A percentile compares a stretch with the other conserved stretches of the same genome.
Evolutionary conservation across 2,113 vertebrate species (phyloP).

Genomic region (Hyperoodon ampullatus): DNA sequence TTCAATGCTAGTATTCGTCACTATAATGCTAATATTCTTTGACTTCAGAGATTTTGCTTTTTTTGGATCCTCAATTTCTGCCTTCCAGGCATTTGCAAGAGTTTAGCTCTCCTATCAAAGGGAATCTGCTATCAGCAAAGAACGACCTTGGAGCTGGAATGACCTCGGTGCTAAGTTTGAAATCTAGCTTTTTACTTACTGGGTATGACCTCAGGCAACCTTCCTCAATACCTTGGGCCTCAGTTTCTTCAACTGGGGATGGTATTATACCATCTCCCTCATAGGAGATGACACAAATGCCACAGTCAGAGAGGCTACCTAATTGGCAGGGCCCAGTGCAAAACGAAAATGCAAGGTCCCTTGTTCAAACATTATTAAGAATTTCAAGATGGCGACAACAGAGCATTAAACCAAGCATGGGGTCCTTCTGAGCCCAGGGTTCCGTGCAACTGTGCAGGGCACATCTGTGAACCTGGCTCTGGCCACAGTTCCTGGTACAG

Average conservation of each 20-base stretch:
- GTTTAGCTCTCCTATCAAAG: background rate
- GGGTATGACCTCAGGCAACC: background rate
- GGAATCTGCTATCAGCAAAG: background rate
- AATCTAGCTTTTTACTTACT: background rate
- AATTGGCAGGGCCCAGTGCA: background rate
- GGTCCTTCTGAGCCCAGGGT: background rate
- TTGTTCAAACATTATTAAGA: background rate
- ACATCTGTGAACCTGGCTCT: background rate
- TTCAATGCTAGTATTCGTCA: background rate
- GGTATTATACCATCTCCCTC: background rate
- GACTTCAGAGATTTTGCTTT: background rate
- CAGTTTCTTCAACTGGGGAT: background rate
- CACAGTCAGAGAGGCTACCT: background rate
- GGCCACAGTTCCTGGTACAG: background rate
- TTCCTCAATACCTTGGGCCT: background rate
- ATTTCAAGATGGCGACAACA: background rate
- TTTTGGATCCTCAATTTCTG: background rate
- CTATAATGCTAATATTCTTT: background rate
- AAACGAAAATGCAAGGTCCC: background rate
- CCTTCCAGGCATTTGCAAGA: background rate
- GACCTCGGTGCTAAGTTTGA: background rate
- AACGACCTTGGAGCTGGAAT: background rate
- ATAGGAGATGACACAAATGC: background rate
- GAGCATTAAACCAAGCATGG: background rate
- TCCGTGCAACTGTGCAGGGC: background rate